Base-by-base conservation (phyloP, 2,797 vertebrate genomes). In the Micrastur ruficollis region DNA sequence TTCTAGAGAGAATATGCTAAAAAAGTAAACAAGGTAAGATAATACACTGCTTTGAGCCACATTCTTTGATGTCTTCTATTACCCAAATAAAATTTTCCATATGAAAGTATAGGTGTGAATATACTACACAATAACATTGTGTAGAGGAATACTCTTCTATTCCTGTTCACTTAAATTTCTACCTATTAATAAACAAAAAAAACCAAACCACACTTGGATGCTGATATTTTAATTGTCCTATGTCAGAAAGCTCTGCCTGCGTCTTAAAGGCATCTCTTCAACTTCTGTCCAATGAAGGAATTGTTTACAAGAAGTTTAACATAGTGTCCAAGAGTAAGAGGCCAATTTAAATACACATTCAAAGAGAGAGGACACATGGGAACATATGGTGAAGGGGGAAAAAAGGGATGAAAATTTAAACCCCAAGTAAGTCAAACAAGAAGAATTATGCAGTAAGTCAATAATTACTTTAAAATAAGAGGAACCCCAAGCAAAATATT, bases 321-420 rank as follows among this genome's bases (percentile, higher is more conserved):
- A 38, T 19, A 21, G 8, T 7, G 21, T n/a, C 21, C 58, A 63
- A 78, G 21, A 67, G 18, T n/a, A 72, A 66, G 44, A 90, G 14
- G 10, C 16, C 40, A 71, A 42, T 42, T 56, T 58, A 81, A 84
- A 46, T 9, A 66, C 17, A 53, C 0, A 0, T 56, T 79, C 66
- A 40, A 85, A 94, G 38, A 86, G 4, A 81, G 29, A 82, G 36
- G 40, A 81, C 8, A 67, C 10, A 27, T 0, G 1, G 32, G 8
- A 15, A 74, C 21, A 32, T 7, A 47, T 0, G 3, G 31, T 20
- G 20, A 61, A 52, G 12, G 7, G 9, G 2, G 0, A 25, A 31
- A 74, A 61, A 55, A 9, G 3, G 16, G 20, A 82, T 56, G 15
- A 83, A 62, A 82, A 74, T 26, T n/a, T 36, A 61, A 80, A 20